phyloP scores from a whole-genome alignment of 2,797 vertebrate species.

The Mus minutoides region DNA sequence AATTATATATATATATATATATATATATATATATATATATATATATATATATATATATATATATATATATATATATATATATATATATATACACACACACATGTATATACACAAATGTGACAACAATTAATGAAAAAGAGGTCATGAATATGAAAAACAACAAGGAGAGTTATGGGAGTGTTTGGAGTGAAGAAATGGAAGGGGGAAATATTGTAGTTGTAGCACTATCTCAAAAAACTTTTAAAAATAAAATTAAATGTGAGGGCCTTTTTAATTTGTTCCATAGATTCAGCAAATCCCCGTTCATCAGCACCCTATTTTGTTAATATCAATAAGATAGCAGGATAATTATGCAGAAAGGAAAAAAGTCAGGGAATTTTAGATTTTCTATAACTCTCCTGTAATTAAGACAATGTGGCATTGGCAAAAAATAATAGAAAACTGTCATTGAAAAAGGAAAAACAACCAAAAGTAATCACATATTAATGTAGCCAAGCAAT shows the following conservation, averaged over 20 bases:
- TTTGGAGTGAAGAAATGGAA: neutral
- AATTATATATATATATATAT: neutral
- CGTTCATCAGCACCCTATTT: neutral
- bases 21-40: too few species aligned
- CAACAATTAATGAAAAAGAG: neutral
- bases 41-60: neutral
- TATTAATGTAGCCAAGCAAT: neutral
- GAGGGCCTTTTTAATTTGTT: neutral
- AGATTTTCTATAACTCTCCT: neutral
- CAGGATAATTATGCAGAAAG: neutral
- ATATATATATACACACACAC: neutral
- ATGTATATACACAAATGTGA: neutral
- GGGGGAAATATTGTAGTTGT: neutral
- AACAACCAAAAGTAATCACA: neutral
- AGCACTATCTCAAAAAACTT: neutral
- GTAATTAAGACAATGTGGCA: neutral
- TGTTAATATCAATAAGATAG: neutral
- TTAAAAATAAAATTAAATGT: too few species aligned
- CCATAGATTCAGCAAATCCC: neutral
- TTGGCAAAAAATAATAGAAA: neutral
- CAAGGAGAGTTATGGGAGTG: neutral
- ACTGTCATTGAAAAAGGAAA: neutral
- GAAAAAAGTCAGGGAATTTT: neutral
- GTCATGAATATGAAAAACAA: neutral
- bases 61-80: too few species aligned